These are phyloP conservation scores for Macrochelys suwanniensis DNA, from an alignment of 2,797 vertebrate species.

Conservation along the genomic window DNA sequence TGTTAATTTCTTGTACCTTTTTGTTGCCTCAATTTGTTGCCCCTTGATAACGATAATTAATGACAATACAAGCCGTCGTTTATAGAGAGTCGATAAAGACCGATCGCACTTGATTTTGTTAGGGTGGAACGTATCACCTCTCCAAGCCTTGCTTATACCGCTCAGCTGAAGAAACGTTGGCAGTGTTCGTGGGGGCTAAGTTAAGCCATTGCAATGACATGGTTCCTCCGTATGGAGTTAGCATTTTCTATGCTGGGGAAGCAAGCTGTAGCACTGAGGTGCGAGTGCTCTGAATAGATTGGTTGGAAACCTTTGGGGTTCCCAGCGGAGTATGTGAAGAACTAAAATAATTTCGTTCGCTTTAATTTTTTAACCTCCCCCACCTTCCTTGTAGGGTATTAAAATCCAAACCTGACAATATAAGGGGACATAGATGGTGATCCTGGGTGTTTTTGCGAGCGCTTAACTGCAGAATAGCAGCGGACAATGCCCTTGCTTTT, in stretches of 20 bases:
- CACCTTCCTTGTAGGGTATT: neutral
- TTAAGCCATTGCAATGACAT: too few relatives aligned
- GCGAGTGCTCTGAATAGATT: neutral
- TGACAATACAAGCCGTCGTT: neutral
- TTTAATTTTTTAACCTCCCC: neutral
- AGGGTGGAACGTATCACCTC: neutral
- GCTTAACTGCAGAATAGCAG: neutral
- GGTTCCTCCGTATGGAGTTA: too few relatives aligned
- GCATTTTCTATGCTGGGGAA: too few relatives aligned
- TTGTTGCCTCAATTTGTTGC: fast-evolving
- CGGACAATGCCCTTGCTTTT: neutral
- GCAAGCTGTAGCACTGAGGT: neutral
- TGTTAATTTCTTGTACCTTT: neutral
- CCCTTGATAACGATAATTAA: neutral
- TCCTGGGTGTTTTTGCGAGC: neutral
- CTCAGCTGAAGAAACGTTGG: too few relatives aligned
- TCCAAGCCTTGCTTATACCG: neutral
- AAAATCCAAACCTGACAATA: neutral
- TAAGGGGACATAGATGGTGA: neutral
- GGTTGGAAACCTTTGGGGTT: neutral
- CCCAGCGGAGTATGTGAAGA: neutral
- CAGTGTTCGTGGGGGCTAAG: too few relatives aligned
- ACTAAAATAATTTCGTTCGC: neutral
- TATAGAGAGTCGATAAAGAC: neutral
- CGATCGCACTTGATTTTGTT: too few relatives aligned